Conservation (phyloP, 2,113 vertebrate genomes). For the Brachypteracias leptosomus region DNA sequence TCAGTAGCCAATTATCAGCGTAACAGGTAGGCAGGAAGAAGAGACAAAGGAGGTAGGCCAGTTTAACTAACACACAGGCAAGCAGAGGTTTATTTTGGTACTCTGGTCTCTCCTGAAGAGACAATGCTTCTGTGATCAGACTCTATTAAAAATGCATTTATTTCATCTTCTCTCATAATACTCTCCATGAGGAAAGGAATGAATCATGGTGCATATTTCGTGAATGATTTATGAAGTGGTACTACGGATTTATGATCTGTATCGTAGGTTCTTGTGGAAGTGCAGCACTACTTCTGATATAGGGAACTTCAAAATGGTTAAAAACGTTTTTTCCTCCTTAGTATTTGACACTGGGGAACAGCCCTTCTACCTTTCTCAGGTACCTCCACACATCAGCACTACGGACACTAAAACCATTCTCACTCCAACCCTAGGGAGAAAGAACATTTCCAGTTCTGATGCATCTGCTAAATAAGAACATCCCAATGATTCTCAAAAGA, state of each 20-base stretch:
- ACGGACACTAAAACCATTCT: not conserved
- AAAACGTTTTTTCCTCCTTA: not conserved
- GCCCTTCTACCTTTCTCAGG: not conserved
- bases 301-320: not conserved
- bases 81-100: conserved; percentile 18
- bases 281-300: not conserved
- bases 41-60: conserved; percentile 3
- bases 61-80: conserved; percentile 51
- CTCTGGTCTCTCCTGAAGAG: not conserved
- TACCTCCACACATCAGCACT: not conserved
- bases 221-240: conserved; percentile 55
- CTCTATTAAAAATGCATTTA: conserved; percentile 59
- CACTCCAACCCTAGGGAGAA: not conserved
- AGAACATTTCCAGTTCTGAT: not conserved
- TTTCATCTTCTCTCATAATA: conserved; percentile 39
- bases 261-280: not conserved
- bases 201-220: conserved; percentile 2
- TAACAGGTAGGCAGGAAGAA: conserved; percentile 14
- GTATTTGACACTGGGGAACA: not conserved
- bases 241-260: conserved; percentile 18
- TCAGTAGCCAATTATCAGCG: conserved; percentile 40
- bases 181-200: conserved; percentile 20
- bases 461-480: not conserved
- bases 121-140: conserved; percentile 6
- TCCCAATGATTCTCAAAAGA: not conserved